Evolutionary conservation across 2,888 invertebrate species (phyloP), one percentile per base, ranked within the genome.

Genomic region (Brachyptera risi): DNA sequence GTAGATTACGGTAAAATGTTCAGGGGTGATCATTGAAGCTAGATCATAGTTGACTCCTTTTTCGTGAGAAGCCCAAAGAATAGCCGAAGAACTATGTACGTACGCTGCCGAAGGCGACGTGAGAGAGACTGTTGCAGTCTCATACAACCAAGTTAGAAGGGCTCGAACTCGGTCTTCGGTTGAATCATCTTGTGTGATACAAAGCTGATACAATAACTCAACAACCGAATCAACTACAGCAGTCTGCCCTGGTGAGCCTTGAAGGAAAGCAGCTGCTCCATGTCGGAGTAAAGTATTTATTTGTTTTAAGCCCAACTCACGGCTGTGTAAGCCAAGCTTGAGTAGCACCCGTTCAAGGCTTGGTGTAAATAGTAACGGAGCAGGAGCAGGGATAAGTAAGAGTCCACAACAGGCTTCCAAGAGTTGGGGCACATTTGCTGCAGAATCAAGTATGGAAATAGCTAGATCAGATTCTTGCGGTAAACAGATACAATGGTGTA

Each of bases 81-180:
- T 89, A 38, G 91, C 86, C 3, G 94, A 89, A 47, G 91, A 84
- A 64, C 90, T 90, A 68, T 92, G 90, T 54, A 88, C 78, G 67
- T 86, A 83, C 40, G 75, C 77, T 17, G 84, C 82, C 1, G 80
- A 77, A 49, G 79, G 75, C 61, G 66, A 58, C 64, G 9, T 56
- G 47, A 54, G 40, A 35, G 1, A 27, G 38, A 15, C 13, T 37
- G 42, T 24, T 47, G 15, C 47, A 1, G 58, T 24, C 26, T 31
- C 44, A 23, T 37, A 17, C 57, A 92, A 78, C 93, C 94, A 93
- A 61, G 83, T 80, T 58, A 92, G 75, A 69, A 90, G 81, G 4
- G 88, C 83, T 58, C 78, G 78, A 64, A 87, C 78, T 44, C 88
- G 79, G 67, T 85, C 83, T 56, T 77, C 75, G 5, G 85, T 81